Conservation (phyloP, 2,888 invertebrate species). For the Troides aeacus region DNA sequence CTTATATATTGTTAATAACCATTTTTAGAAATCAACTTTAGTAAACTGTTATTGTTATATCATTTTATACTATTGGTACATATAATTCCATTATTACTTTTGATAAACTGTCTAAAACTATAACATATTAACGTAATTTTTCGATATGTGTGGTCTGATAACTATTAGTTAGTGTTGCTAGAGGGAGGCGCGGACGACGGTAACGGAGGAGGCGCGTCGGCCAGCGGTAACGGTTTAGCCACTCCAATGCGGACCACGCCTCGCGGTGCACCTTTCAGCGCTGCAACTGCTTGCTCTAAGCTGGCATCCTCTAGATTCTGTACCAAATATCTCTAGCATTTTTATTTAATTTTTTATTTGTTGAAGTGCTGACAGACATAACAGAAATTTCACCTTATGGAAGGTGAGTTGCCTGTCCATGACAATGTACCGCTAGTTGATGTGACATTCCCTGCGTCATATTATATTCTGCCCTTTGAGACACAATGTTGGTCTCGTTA, state of each 20-base stretch:
- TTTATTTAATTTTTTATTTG: background rate
- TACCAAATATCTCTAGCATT: background rate
- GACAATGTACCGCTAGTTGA: no score
- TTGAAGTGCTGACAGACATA: no score
- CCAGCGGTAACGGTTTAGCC: constrained; percentile 93
- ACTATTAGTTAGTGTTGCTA: constrained; percentile 13
- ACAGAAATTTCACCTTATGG: no score
- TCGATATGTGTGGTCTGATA: background rate
- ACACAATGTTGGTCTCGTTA: no score
- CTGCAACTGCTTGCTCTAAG: constrained; percentile 97
- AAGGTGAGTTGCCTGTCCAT: no score
- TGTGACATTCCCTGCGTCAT: no score
- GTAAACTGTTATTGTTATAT: background rate
- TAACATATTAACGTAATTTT: background rate
- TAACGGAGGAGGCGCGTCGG: constrained; percentile 80
- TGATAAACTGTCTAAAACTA: background rate
- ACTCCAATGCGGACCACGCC: constrained; percentile 98
- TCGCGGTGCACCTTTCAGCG: constrained; percentile 96
- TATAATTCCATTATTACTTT: background rate
- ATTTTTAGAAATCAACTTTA: background rate
- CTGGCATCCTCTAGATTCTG: constrained; percentile 94
- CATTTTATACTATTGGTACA: background rate
- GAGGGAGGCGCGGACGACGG: constrained; percentile 57
- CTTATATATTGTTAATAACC: no score
- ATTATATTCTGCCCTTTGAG: no score